Evolutionary conservation across 2,888 invertebrate genomes (phyloP).

Genomic region (Drosophila monieri): DNA sequence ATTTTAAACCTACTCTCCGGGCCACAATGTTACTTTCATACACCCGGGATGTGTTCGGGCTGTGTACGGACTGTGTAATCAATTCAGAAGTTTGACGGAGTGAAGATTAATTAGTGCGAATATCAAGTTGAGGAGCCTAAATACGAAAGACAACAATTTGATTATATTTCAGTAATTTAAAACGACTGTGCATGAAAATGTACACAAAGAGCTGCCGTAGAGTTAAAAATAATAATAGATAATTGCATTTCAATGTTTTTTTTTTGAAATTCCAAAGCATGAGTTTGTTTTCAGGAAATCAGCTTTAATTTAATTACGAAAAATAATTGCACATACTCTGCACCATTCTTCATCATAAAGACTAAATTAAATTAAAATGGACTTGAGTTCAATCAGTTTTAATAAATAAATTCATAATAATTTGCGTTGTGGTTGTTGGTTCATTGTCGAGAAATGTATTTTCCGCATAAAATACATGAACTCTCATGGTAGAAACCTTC

Average conservation of each 20-base stretch:
- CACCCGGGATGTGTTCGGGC: neutral
- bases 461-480: too few relatives aligned
- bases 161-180: conserved; percentile 4
- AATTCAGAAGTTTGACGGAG: conserved; percentile 19
- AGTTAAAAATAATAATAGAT: conserved; percentile 2
- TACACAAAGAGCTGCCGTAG: neutral
- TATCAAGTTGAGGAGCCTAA: neutral
- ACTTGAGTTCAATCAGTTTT: neutral
- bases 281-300: neutral
- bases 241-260: conserved; percentile 2
- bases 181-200: neutral
- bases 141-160: conserved; percentile 5
- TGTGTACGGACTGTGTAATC: conserved; percentile 12
- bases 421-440: neutral
- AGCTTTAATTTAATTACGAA: neutral
- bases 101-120: conserved; percentile 5
- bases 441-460: neutral
- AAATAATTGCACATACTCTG: neutral
- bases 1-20: neutral
- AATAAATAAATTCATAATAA: neutral
- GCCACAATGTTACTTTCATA: conserved; percentile 12
- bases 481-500: neutral
- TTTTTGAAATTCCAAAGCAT: neutral
- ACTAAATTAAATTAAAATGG: neutral
- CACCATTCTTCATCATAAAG: neutral